Conservation (phyloP, 2,113 vertebrate genomes). For the Shinisaurus crocodilurus region DNA sequence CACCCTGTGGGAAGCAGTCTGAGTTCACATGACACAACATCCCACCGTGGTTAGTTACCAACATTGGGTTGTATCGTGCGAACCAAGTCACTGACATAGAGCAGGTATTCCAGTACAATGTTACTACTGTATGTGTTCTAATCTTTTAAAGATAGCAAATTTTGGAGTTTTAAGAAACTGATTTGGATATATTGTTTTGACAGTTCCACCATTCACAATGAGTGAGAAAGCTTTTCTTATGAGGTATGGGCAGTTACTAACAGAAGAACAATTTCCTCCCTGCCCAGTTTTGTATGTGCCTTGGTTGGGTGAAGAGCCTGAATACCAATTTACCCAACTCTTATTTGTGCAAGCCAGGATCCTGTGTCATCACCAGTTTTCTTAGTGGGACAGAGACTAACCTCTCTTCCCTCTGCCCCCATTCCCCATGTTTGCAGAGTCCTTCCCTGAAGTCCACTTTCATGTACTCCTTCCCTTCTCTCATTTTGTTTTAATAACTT, state of each 20-base stretch:
- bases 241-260: neutral
- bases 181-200: neutral
- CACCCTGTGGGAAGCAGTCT: too few relatives aligned
- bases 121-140: neutral
- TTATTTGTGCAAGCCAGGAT: neutral
- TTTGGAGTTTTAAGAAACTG: neutral
- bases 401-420: neutral
- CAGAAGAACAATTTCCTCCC: neutral
- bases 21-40: too few relatives aligned
- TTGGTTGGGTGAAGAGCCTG: neutral
- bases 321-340: neutral
- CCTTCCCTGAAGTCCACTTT: neutral
- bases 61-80: too few relatives aligned
- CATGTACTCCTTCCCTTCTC: neutral
- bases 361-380: neutral
- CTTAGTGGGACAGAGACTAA: neutral
- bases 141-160: slow-evolving; percentile 1
- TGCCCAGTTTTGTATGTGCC: neutral
- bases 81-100: too few relatives aligned
- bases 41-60: too few relatives aligned
- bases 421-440: neutral
- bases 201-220: neutral
- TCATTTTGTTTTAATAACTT: neutral
- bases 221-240: neutral
- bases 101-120: neutral